Evolutionary conservation across 1,140 invertebrate genomes (phyloP).

Genomic region (Ptiloglossa arizonensis): DNA sequence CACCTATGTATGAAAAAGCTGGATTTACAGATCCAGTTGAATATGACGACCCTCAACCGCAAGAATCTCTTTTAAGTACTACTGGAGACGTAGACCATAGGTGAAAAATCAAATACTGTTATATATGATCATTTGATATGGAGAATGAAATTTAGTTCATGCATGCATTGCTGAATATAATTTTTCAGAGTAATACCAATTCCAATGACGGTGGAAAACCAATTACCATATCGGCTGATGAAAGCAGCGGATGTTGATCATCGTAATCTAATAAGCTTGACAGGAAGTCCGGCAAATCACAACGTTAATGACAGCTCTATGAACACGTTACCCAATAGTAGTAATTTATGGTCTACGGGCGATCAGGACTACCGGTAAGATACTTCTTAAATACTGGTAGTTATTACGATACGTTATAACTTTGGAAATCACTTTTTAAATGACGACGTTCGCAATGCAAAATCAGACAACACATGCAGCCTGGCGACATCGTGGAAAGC

Average conservation of each 20-base stretch:
- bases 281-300: slow-evolving; percentile 85
- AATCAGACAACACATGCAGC: slow-evolving; percentile 79
- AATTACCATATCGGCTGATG: slow-evolving; percentile 76
- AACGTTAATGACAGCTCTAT: slow-evolving; percentile 68
- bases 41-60: slow-evolving; percentile 82
- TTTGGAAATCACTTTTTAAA: slow-evolving; percentile 11
- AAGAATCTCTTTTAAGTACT: slow-evolving; percentile 77
- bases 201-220: slow-evolving; percentile 74
- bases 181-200: slow-evolving; percentile 74
- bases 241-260: slow-evolving; percentile 88
- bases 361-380: slow-evolving; percentile 79
- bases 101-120: slow-evolving; percentile 52
- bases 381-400: neutral
- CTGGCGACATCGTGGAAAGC: slow-evolving; percentile 84
- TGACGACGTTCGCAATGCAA: slow-evolving; percentile 12
- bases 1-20: slow-evolving; percentile 85
- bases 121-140: neutral
- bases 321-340: slow-evolving; percentile 62
- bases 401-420: neutral
- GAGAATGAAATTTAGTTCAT: neutral
- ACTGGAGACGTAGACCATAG: slow-evolving; percentile 85
- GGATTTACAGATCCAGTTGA: slow-evolving; percentile 82
- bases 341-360: slow-evolving; percentile 74
- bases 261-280: slow-evolving; percentile 91
- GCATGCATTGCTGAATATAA: neutral